These are phyloP conservation scores for Podotricha telesiphe DNA, from an alignment of 2,888 invertebrate genomes.

Conservation along the genomic window DNA sequence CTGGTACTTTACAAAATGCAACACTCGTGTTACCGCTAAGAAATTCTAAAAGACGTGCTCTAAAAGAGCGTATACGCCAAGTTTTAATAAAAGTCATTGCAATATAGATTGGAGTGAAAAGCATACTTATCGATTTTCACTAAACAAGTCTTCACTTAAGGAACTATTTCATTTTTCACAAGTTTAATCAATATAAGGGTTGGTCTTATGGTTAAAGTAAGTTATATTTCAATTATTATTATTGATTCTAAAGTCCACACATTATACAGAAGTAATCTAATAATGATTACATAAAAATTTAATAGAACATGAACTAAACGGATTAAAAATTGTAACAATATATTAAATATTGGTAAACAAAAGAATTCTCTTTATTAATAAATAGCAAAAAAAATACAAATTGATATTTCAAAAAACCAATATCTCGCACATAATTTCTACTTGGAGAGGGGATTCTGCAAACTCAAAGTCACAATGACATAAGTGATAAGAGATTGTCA, in stretches of 20 bases:
- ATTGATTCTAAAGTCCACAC: conserved; percentile 78
- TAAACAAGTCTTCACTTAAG: conserved; percentile 6
- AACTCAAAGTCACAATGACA: conserved; percentile 22
- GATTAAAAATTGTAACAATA: not conserved
- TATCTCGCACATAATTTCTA: conserved; percentile 21
- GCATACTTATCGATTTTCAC: conserved; percentile 74
- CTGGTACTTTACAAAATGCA: conserved; percentile 84
- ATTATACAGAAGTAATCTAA: conserved; percentile 44
- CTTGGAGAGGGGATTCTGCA: conserved; percentile 18
- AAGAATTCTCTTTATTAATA: not conserved
- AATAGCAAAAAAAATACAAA: conserved; percentile 15
- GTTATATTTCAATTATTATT: conserved; percentile 61
- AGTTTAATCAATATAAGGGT: conserved; percentile 33
- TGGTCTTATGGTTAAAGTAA: conserved; percentile 22
- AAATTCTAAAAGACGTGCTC: conserved; percentile 86
- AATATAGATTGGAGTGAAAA: conserved; percentile 92
- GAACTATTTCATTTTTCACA: conserved; percentile 40
- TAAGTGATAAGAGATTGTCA: conserved; percentile 9
- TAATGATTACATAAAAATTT: conserved; percentile 34
- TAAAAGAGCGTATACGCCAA: conserved; percentile 89
- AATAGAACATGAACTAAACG: conserved; percentile 27
- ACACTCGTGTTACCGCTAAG: conserved; percentile 84
- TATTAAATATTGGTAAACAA: not conserved
- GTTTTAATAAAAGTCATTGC: conserved; percentile 92
- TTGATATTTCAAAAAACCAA: conserved; percentile 20